A percentile compares a stretch with the other conserved stretches of the same genome.
Conservation (phyloP, 2,797 vertebrate species). For the Danio albolineatus region DNA sequence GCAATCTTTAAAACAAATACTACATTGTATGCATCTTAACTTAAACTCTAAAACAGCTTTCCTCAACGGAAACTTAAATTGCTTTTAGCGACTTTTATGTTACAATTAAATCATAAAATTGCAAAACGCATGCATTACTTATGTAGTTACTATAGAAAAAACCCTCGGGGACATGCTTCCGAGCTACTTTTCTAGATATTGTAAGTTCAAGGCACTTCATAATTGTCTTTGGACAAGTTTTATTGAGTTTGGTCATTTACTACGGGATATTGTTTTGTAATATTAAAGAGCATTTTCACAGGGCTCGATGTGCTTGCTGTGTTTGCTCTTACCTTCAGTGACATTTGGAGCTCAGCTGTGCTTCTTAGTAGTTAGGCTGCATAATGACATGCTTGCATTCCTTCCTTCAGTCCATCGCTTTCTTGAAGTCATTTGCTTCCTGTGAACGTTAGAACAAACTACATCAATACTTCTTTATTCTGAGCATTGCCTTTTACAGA, state of each 20-base stretch:
- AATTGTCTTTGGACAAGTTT: neutral
- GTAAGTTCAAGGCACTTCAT: neutral
- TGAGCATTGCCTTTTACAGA: slow-evolving; percentile 5
- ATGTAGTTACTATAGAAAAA: neutral
- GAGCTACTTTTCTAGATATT: neutral
- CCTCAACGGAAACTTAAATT: neutral
- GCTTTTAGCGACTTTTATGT: neutral
- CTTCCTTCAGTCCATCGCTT: slow-evolving; percentile 46
- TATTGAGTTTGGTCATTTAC: neutral
- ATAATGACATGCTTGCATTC: slow-evolving; percentile 44
- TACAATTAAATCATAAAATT: neutral
- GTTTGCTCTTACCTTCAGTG: slow-evolving; percentile 40
- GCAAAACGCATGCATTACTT: neutral
- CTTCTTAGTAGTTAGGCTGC: slow-evolving; percentile 39
- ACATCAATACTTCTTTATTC: slow-evolving; percentile 44
- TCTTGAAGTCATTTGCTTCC: slow-evolving; percentile 33
- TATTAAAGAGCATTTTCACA: slow-evolving; percentile 42
- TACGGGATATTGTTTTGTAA: neutral
- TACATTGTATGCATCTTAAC: neutral
- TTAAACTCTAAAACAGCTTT: too few species aligned
- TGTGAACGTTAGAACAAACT: slow-evolving; percentile 21
- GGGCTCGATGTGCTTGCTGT: slow-evolving; percentile 39
- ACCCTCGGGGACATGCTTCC: neutral
- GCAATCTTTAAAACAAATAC: neutral
- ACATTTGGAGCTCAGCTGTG: neutral